Evolutionary conservation across 2,113 vertebrate genomes (phyloP), one percentile per base, ranked within the genome.

Genomic region (Neoarius graeffei): DNA sequence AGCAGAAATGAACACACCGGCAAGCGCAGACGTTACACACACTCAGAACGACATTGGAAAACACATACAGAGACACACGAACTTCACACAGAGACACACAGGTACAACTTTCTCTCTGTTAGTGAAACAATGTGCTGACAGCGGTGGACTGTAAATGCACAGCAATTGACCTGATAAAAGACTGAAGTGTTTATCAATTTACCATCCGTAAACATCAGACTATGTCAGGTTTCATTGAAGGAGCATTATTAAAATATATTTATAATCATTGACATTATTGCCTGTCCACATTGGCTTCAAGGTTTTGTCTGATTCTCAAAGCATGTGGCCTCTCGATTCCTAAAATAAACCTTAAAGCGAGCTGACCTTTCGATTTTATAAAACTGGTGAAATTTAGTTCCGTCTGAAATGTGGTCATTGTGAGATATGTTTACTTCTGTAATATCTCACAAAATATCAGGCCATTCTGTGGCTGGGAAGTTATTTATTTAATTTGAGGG

Each of bases 1-100:
- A 94, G 94, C 95, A 95, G 92, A 94, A 94, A 94, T 85, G 85
- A 88, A 89, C 89, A 81, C 74, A 86, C 83, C 89, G 57, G 86
- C 73, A 80, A 79, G 88, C 77, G 64, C 83, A 88, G 80, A 60
- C 25, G 89, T 85, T 87, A 86, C 85, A 85, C 85, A 85, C 90
- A 80, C 56, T 17, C 81, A 84, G 77, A 48, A 48, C 57, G 74
- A 87, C 85, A 69, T 84, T 67, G 52, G 25, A 84, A 79, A 64
- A 87, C 83, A 86, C 86, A 87, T 66, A 73, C 56, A 84, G 50
- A 87, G 54, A 90, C 83, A 73, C 59, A 86, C 56, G 81, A 73
- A 60, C 67, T 85, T 84, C 20, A 84, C 64, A 84, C 80, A 88
- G 27, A 54, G 7, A 23, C 23, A 88, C 52, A 88, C 82, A 83